Percentiles rank a stretch among this genome's conserved stretches.
Conservation (phyloP, 2,113 vertebrate species). For the Syngnathus typhle region DNA sequence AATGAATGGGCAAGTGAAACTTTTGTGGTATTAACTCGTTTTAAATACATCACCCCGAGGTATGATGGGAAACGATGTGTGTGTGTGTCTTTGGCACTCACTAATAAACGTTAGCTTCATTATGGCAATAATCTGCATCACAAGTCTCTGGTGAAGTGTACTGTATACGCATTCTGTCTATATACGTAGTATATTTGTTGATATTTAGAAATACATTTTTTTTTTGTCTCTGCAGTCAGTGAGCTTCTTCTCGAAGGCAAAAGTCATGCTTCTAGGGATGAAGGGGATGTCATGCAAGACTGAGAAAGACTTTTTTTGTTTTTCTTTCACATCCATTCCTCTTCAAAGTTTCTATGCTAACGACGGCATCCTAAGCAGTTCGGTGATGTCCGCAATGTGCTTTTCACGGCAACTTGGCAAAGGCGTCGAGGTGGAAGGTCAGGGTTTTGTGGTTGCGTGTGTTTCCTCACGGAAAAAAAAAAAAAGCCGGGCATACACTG, state of each 20-base stretch:
- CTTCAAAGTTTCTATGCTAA: not conserved
- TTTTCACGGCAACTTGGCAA: not conserved
- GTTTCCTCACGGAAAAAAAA: not conserved
- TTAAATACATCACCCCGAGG: not conserved
- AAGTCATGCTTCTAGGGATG: constrained; percentile 68
- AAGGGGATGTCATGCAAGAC: constrained; percentile 70
- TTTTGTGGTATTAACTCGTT: not conserved
- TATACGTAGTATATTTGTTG: constrained; percentile 49
- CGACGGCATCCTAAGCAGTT: not conserved
- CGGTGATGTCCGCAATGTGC: not conserved
- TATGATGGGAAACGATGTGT: constrained; percentile 11
- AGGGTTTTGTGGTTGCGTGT: not conserved
- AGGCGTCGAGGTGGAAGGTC: not conserved
- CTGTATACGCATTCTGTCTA: constrained; percentile 39
- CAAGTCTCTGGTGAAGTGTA: constrained; percentile 38
- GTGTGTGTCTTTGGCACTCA: constrained; percentile 42
- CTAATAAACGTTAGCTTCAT: constrained; percentile 32
- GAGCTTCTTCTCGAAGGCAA: constrained; percentile 49
- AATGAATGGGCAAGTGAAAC: constrained; percentile 17
- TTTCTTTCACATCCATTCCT: not conserved
- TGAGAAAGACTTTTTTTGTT: constrained; percentile 39
- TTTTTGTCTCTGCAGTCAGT: constrained; percentile 17
- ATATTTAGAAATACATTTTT: constrained; percentile 47
- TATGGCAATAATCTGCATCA: constrained; percentile 43
- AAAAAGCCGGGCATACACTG: not conserved